These are phyloP conservation scores for Drosophila cognata DNA, from an alignment of 2,888 invertebrate species.

Conservation along the genomic window DNA sequence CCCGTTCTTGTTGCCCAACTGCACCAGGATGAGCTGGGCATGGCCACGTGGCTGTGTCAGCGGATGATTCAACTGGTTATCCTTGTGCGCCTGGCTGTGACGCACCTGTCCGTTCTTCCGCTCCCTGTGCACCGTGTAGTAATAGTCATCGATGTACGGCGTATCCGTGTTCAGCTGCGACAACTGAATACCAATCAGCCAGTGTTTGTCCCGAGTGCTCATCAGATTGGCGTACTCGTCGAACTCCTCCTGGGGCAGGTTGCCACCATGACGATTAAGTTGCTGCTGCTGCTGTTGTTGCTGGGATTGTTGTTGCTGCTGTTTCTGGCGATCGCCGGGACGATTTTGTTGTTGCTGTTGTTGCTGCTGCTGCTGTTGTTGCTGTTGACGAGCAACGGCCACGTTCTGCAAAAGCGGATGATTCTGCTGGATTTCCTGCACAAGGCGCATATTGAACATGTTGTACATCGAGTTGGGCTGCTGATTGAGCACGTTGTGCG, in stretches of 20 bases:
- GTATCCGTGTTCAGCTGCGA: conserved; percentile 97
- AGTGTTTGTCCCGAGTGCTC: conserved; percentile 97
- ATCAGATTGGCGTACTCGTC: conserved; percentile 97
- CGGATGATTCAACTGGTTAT: conserved; percentile 88
- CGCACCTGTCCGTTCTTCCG: conserved; percentile 87
- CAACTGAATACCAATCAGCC: conserved; percentile 97
- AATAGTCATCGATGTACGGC: conserved; percentile 98
- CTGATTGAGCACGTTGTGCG: conserved; percentile 74
- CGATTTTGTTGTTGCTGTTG: conserved; percentile 72
- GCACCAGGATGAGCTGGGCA: conserved; percentile 85
- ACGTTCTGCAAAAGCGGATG: conserved; percentile 84
- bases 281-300: conserved; percentile 29
- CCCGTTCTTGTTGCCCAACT: conserved; percentile 84
- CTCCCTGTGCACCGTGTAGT: conserved; percentile 93
- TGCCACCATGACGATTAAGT: conserved; percentile 78
- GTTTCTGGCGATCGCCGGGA: conserved; percentile 59
- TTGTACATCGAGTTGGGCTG: conserved; percentile 79
- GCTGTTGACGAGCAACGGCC: conserved; percentile 68
- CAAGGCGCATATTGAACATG: conserved; percentile 84
- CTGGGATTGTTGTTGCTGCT: conserved; percentile 35
- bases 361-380: conserved; percentile 15
- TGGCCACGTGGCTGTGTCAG: conserved; percentile 86
- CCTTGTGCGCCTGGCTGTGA: conserved; percentile 87
- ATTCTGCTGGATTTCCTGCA: conserved; percentile 85
- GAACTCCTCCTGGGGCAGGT: conserved; percentile 85